Base-by-base conservation (phyloP, 2,888 invertebrate species). In the Cosmorhoe ocellata region DNA sequence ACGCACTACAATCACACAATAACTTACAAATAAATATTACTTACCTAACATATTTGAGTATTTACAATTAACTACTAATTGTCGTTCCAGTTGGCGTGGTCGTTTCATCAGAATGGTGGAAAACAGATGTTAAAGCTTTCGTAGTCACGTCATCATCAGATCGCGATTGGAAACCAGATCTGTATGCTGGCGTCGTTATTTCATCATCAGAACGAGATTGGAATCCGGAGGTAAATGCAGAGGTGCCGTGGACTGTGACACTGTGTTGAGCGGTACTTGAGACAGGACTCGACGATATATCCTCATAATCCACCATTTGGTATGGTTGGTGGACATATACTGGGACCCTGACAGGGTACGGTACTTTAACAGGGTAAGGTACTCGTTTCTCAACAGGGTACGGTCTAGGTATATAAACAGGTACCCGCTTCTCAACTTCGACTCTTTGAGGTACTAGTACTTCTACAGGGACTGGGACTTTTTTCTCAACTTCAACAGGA, bases 401-500 rank as follows among this genome's bases (percentile, higher is more conserved):
- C 9, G 64, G 56, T 47, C 61, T 56, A 30, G 65, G 56, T 43
- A 69, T 50, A 54, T 66, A 61, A 45, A 68, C 71, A 4, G 78
- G 79, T 26, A 81, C 76, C 40, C 67, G 70, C 60, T 75, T 79
- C 51, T 79, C 79, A 7, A 79, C 79, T 43, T 61, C 60, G 10
- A 61, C 43, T 62, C 61, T 59, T 33, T 76, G 62, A 12, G 76
- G 69, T 32, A 76, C 63, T 52, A 63, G 11, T 3, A 61, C 56
- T 45, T 58, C 50, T 5, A 50, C 47, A 6, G 61, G 58, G 6
- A 69, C 63, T 0, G 90, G 88, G 0, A 90, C 76, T 57, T 78
- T 85, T 52, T 79, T 83, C 60, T 90, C 88, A 0, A 90, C 84
- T 67, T 91, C 84, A 0, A 83, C 80, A n/a, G 81, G 80, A 18